Conservation (phyloP, 1,140 invertebrate genomes). For the Lepidurus couesii region DNA sequence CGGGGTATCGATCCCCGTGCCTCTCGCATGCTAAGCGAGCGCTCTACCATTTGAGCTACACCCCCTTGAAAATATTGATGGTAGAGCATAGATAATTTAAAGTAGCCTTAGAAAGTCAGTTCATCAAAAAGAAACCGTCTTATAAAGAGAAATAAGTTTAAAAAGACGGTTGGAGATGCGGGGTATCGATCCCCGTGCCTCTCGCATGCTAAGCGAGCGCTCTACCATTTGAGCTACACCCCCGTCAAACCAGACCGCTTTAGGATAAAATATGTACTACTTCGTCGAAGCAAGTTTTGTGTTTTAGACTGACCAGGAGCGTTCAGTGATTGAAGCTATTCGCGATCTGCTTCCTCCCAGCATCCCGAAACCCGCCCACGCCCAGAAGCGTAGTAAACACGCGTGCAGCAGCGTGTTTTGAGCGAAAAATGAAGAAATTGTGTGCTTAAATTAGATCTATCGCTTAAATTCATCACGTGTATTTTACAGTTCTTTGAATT, state of each 20-base stretch:
- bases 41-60: slow-evolving; percentile 82
- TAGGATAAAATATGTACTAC: not conserved
- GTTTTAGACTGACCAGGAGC: slow-evolving; percentile 23
- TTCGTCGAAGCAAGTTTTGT: not conserved
- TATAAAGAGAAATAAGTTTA: too few species aligned
- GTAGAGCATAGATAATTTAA: too few species aligned
- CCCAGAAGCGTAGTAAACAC: slow-evolving; percentile 33
- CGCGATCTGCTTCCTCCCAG: slow-evolving; percentile 18
- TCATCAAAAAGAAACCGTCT: too few species aligned
- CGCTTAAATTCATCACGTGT: slow-evolving; percentile 33
- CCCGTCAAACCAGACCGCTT: slow-evolving; percentile 42
- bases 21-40: slow-evolving; percentile 81
- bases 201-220: slow-evolving; percentile 81
- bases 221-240: slow-evolving; percentile 81
- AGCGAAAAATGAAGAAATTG: slow-evolving; percentile 23
- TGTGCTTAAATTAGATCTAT: slow-evolving; percentile 27
- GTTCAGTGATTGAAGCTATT: not conserved
- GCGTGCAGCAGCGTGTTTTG: slow-evolving; percentile 26
- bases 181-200: slow-evolving; percentile 78
- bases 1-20: slow-evolving; percentile 76
- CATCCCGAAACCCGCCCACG: slow-evolving; percentile 24
- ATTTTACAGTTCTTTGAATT: slow-evolving; percentile 33
- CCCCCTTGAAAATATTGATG: slow-evolving; percentile 46
- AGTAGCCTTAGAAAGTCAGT: too few species aligned
- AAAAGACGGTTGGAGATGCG: slow-evolving; percentile 55